Evolutionary conservation across 2,113 vertebrate species (phyloP), one percentile per base, ranked within the genome.

Genomic region (Mystacornis crossleyi): DNA sequence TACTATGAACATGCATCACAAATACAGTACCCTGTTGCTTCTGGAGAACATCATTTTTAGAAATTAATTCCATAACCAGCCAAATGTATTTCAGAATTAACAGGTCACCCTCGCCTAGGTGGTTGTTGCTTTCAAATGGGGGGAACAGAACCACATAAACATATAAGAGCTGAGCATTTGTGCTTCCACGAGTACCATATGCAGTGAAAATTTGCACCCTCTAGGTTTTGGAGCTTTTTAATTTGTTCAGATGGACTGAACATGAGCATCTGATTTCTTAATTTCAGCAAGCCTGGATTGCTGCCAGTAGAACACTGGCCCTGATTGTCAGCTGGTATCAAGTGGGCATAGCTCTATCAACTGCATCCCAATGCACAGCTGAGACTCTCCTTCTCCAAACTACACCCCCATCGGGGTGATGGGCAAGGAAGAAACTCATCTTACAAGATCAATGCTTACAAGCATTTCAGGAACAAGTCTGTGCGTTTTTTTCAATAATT

Each of bases 361-460:
- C 8, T 43, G 51, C 47, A 70, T 58, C 57, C 48, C 57, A 36
- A 16, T 2, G 29, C 9, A 82, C 6, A 88, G 89, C 50, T 45
- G 40, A 88, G 45, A 66, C 38, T 34, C 67, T 53, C 50, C 53
- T 86, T 71, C 65, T 87, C 34, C n/a, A 61, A 51, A 71, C 26
- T 64, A 55, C 10, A 84, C 14, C 13, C 15, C 24, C 6, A 24
- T 5, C 0, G 0, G 8, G 8, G 6, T 72, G 33, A 54, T 26
- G 8, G 58, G 20, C 15, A 73, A 83, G 29, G 16, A 62, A 36
- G 17, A 88, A 45, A 88, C 33, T 54, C 1, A 42, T 47, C 79
- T 60, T 4, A 38, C 19, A 82, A n/a, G 6, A 80, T 33, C 10
- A 70, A 25, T 12, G n/a, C 57, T 36, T 25, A 60, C 15, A 60